A percentile compares a stretch with the other conserved stretches of the same genome.
Conservation (phyloP, 2,888 invertebrate species). For the Hemicrepidius hirtus region DNA sequence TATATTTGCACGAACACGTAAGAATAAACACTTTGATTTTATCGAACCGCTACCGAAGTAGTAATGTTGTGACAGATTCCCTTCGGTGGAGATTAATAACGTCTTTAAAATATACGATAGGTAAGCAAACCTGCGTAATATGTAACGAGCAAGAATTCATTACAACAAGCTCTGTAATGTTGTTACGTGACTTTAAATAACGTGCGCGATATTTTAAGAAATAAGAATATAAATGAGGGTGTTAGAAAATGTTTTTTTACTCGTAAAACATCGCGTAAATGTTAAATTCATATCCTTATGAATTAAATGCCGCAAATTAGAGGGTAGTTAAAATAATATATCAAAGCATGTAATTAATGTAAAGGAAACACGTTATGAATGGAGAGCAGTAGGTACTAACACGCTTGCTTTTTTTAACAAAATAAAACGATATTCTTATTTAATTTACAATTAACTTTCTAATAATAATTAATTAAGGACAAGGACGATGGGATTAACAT, state of each 20-base stretch:
- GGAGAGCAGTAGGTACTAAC: no score
- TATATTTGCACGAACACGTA: background rate
- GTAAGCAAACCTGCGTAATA: background rate
- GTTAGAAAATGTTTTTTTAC: background rate
- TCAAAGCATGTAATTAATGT: no score
- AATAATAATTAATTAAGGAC: no score
- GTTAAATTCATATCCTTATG: no score
- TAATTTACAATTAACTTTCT: background rate
- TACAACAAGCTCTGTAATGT: background rate
- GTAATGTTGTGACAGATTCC: background rate
- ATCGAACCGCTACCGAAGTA: background rate
- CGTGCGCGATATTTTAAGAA: background rate
- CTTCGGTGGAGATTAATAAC: background rate
- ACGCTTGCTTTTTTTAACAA: background rate
- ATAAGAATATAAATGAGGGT: background rate
- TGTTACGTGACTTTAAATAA: conserved; percentile 19
- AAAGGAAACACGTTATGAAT: no score
- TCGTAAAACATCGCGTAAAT: no score
- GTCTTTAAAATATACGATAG: background rate
- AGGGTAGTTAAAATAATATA: no score
- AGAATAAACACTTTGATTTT: conserved; percentile 5
- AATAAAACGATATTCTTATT: background rate
- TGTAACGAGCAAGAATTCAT: background rate
- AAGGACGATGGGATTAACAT: no score
- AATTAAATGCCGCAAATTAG: no score